Evolutionary conservation across 2,113 vertebrate genomes (phyloP), one percentile per base, ranked within the genome.

Genomic region (Sceloporus undulatus): DNA sequence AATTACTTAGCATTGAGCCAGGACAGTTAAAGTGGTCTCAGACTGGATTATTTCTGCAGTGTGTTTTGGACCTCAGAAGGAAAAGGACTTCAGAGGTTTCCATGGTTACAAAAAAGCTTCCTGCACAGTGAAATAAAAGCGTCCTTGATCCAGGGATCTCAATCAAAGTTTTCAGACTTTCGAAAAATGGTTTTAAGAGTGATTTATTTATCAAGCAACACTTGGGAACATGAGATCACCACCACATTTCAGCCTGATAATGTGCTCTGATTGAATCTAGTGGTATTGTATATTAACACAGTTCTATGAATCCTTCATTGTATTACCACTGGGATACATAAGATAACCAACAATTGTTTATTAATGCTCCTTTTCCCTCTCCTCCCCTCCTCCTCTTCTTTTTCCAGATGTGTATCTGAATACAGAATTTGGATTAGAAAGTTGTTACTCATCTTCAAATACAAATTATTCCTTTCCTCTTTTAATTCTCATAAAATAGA

Each of bases 251-350:
- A 56, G 14, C 27, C 48, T n/a, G 48, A 29, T 56, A 5, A 56
- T 56, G 5, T 79, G 54, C 90, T 92, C 59, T 90, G 54, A 89
- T 62, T 89, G 34, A 94, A n/a, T 81, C 14, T 25, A 65, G 13
- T 40, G 10, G 11, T 38, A 56, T 25, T 59, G 71, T 75, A 48
- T 56, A 9, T 10, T 42, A 62, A 2, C 5, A 79, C 76, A 79
- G 78, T 92, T 90, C 86, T 79, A 62, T 89, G 86, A 84, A 18
- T 93, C 89, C 89, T 89, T 92, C 87, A 87, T 88, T 90, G 83
- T 0, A 4, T 59, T 2, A 68, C 84, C 79, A 1, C 0, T 93
- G 73, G 79, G 85, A 81, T 25, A 42, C 8, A 79, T 38, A 29
- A 23, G 38, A 80, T 87, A 3, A 48, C 65, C 27, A 88, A 42